Base-by-base conservation (phyloP, 2,113 vertebrate genomes). In the Gopherus evgoodei region DNA sequence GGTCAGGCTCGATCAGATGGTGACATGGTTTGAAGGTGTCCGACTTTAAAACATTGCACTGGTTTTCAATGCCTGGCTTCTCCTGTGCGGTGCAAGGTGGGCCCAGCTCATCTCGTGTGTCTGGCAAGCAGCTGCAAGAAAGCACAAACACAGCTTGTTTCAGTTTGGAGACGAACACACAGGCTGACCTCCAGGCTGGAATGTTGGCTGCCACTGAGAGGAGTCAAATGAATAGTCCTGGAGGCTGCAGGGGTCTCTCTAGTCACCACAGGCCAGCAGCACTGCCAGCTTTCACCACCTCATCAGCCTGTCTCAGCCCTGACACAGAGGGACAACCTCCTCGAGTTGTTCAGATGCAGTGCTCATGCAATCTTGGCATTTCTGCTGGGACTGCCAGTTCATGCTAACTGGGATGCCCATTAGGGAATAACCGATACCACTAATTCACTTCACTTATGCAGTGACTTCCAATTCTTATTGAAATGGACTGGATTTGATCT, bases 41-140 rank as follows among this genome's bases (percentile, higher is more conserved):
- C n/a, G 96, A 95, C 69, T 95, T 96, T 90, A 98, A 91, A 44
- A 96, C 94, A 75, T 88, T 93, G 90, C 98, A 98, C 62, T 98
- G 94, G 81, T 47, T 93, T 90, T 98, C 96, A 38, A 98, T 97
- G 16, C 1, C 38, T 83, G 92, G 59, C 87, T 89, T 92, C 49
- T 90, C 95, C 47, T 76, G 88, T 50, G 54, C 16, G 38, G 88
- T 94, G 89, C 98, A 98, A 79, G 96, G 94, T 35, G 94, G 96
- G 12, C 4, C n/a, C 50, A 97, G 52, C 5, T 98, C 95, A 81
- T 94, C 90, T 89, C 97, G 96, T 5, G 24, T 94, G 85, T 97
- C 98, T 89, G 97, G 76, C 76, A 96, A 90, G 84, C 98, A 98
- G 11, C 98, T 98, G 95, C 53, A 88, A 57, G 38, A 91, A 88